Evolutionary conservation across 2,113 vertebrate species (phyloP).

Genomic region (Ictidomys tridecemlineatus): DNA sequence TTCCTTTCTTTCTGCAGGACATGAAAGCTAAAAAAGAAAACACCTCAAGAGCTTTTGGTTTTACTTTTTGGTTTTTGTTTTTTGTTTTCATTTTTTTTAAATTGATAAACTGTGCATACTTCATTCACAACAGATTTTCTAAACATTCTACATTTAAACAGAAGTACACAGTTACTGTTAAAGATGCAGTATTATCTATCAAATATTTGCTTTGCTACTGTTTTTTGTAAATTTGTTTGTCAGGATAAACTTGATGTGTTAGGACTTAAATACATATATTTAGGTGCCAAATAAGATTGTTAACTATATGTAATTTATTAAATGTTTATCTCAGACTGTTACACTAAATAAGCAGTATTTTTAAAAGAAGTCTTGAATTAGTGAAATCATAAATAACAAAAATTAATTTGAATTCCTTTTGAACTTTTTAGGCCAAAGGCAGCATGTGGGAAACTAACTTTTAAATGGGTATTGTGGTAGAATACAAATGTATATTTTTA

Average conservation of each 20-base stretch:
- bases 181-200: slow-evolving; percentile 86
- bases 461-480: slow-evolving; percentile 74
- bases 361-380: slow-evolving; percentile 79
- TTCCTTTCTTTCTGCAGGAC: slow-evolving; percentile 90
- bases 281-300: slow-evolving; percentile 73
- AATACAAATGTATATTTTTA: slow-evolving; percentile 66
- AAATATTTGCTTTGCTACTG: slow-evolving; percentile 66
- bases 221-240: slow-evolving; percentile 75
- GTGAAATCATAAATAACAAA: slow-evolving; percentile 73
- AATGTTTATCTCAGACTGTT: slow-evolving; percentile 75
- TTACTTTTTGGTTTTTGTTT: slow-evolving; percentile 80
- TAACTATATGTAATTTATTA: slow-evolving; percentile 76
- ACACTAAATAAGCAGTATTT: slow-evolving; percentile 70
- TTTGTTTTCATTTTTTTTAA: slow-evolving; percentile 72
- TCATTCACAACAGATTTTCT: slow-evolving; percentile 86
- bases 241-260: slow-evolving; percentile 73
- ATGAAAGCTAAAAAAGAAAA: slow-evolving; percentile 87
- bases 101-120: slow-evolving; percentile 84
- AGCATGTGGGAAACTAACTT: slow-evolving; percentile 66
- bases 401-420: slow-evolving; percentile 63
- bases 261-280: slow-evolving; percentile 73
- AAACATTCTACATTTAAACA: slow-evolving; percentile 83
- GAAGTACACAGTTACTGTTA: slow-evolving; percentile 85
- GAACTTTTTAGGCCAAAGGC: slow-evolving; percentile 75
- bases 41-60: slow-evolving; percentile 84